phyloP scores from a whole-genome alignment of 2,888 invertebrate genomes.

The Pammene fasciana region DNA sequence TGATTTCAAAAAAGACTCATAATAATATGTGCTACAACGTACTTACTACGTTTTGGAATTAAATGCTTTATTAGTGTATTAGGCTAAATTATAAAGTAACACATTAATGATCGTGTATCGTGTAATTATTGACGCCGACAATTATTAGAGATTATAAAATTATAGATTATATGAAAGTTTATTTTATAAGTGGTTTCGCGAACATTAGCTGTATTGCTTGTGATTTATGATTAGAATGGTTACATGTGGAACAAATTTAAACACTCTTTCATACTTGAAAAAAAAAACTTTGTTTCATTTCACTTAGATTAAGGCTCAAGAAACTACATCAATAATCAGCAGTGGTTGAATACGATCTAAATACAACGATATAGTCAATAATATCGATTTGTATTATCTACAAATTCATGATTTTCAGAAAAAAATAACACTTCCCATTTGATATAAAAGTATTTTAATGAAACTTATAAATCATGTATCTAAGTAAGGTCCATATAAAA shows the following conservation, averaged over 20 bases:
- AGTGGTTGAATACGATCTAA: no score
- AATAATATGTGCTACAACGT: not conserved
- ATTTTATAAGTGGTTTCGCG: constrained; percentile 16
- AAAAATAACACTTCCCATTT: no score
- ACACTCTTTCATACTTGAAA: not conserved
- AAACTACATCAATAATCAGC: no score
- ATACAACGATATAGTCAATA: no score
- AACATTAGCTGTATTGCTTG: not conserved
- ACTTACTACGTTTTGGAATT: constrained; percentile 29
- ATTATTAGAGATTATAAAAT: constrained; percentile 44
- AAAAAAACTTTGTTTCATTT: no score
- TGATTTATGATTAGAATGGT: constrained; percentile 9
- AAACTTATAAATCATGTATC: no score
- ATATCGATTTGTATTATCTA: no score
- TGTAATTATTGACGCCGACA: constrained; percentile 52
- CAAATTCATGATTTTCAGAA: no score
- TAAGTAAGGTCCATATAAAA: not conserved
- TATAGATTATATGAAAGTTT: constrained; percentile 33
- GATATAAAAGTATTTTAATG: no score
- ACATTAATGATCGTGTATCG: constrained; percentile 53
- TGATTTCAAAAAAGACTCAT: not conserved
- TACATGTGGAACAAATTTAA: not conserved
- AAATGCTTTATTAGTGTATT: constrained; percentile 55
- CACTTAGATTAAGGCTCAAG: no score
- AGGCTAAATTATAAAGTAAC: constrained; percentile 53